Evolutionary conservation across 30 jellyfish, hydroid and myxozoan species (phyloP).

Genomic region (Calvadosia cruxmelitensis): DNA sequence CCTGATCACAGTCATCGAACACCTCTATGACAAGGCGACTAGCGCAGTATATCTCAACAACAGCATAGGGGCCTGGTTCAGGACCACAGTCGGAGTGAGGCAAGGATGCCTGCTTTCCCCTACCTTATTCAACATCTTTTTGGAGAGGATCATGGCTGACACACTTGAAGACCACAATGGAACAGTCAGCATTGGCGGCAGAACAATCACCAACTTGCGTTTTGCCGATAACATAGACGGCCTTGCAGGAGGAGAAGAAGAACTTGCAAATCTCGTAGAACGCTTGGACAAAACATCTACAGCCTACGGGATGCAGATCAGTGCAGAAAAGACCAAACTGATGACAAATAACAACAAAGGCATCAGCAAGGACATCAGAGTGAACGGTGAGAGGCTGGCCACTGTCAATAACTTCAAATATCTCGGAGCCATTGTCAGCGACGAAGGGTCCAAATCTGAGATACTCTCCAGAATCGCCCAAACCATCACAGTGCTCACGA

Average conservation of each 20-base stretch:
- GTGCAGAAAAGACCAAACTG: slow-evolving; percentile 15
- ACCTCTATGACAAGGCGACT: neutral
- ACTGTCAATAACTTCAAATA: slow-evolving; percentile 18
- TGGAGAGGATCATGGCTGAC: neutral
- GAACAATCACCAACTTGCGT: neutral
- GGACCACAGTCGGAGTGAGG: slow-evolving; percentile 6
- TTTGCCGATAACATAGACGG: slow-evolving; percentile 6
- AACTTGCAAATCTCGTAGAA: too few species aligned
- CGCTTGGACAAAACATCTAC: slow-evolving; percentile 12
- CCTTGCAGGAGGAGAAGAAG: neutral
- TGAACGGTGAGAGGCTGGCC: slow-evolving; percentile 12
- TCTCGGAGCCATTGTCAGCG: slow-evolving; percentile 23
- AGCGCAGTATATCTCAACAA: slow-evolving; percentile 4
- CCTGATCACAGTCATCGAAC: neutral
- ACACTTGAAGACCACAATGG: neutral
- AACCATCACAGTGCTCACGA: slow-evolving; percentile 1
- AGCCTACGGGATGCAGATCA: slow-evolving; percentile 22
- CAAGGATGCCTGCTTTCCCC: slow-evolving; percentile 5
- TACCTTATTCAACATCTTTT: slow-evolving; percentile 1
- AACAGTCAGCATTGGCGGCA: neutral
- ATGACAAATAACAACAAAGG: slow-evolving; percentile 11
- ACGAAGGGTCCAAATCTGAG: slow-evolving; percentile 24
- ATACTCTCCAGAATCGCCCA: too few species aligned
- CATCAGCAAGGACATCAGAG: neutral
- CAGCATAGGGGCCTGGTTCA: neutral